These are phyloP conservation scores for Psylliodes chrysocephalus DNA, from an alignment of 2,888 invertebrate species.

Conservation along the genomic window DNA sequence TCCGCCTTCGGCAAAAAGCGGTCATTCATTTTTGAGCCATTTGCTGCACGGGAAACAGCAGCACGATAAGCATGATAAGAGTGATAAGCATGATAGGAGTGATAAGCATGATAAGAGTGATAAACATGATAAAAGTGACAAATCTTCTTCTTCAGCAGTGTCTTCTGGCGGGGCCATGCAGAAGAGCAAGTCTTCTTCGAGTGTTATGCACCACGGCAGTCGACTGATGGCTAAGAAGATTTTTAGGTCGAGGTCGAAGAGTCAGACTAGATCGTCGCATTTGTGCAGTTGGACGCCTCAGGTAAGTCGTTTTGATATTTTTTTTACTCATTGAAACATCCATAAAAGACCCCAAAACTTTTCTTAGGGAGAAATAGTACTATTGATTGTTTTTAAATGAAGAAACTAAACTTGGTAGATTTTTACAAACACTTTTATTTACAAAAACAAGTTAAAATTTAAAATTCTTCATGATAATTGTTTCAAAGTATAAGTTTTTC, in stretches of 20 bases:
- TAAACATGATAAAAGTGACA: slow-evolving; percentile 51
- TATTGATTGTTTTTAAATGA: no score
- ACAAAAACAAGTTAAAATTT: no score
- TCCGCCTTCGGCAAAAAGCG: slow-evolving; percentile 65
- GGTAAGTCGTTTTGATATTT: slow-evolving; percentile 68
- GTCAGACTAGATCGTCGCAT: slow-evolving; percentile 75
- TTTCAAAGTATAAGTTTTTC: no score
- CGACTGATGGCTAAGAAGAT: slow-evolving; percentile 84
- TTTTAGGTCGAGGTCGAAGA: slow-evolving; percentile 86
- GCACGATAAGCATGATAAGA: no score
- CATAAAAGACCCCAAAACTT: no score
- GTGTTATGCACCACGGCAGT: slow-evolving; percentile 79
- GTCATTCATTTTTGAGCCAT: slow-evolving; percentile 73
- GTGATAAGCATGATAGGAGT: no score
- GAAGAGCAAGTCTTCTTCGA: slow-evolving; percentile 90
- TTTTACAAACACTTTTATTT: no score
- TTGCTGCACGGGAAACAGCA: slow-evolving; percentile 69
- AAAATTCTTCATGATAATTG: no score
- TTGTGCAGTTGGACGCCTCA: slow-evolving; percentile 84
- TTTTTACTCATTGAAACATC: no score
- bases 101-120: slow-evolving; percentile 53
- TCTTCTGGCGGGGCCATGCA: slow-evolving; percentile 79
- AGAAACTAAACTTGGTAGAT: no score
- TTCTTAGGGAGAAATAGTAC: no score
- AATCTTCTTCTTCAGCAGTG: slow-evolving; percentile 51